Base-by-base conservation (phyloP, 2,888 invertebrate genomes). In the Sarcophaga caerulescens region DNA sequence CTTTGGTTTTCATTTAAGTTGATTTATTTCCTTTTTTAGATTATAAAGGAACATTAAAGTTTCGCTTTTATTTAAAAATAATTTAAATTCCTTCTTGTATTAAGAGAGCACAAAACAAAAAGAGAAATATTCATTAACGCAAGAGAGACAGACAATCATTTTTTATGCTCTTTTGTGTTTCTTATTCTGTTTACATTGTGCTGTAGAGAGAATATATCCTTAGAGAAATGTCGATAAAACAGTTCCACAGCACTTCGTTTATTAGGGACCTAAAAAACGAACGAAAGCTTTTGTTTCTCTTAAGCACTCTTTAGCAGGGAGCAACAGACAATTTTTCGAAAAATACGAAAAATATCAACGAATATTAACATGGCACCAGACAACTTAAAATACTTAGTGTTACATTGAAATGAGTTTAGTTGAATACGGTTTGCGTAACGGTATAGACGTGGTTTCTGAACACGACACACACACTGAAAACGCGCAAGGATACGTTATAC, bases 401-500 rank as follows among this genome's bases (percentile, higher is more conserved):
- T 81, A 52, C 8, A 45, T 47, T 45, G 17, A 81, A 57, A 77
- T 68, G 45, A 19, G 59, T 81, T 84, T 66, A 86, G 86, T 86
- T 78, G 23, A 76, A 75, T 70, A 86, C 78, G 74, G 84, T 63
- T 70, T 78, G 74, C 74, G 57, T 78, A 81, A 78, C 60, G 66
- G 70, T 71, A 75, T 81, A 70, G 84, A 84, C 25, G 78, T 78
- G 25, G 65, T 11, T 14, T 47, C 4, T 21, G n/a, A 65, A 35
- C 17, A n/a, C 23, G 65, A 21, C 14, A 65, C 8, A 19, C 8
- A 19, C 45, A 75, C 10, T 6, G 52, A 52, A 23, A 59, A 69
- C 85, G 85, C 76, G 83, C 52, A 85, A 62, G 85, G 85, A 85
- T 85, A 85, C 85, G 85, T 73, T 85, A 76, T 23, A 71, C 47